phyloP scores from a whole-genome alignment of 35 echinoderm and acorn worm genomes.

The Strongylocentrotus purpuratus region DNA sequence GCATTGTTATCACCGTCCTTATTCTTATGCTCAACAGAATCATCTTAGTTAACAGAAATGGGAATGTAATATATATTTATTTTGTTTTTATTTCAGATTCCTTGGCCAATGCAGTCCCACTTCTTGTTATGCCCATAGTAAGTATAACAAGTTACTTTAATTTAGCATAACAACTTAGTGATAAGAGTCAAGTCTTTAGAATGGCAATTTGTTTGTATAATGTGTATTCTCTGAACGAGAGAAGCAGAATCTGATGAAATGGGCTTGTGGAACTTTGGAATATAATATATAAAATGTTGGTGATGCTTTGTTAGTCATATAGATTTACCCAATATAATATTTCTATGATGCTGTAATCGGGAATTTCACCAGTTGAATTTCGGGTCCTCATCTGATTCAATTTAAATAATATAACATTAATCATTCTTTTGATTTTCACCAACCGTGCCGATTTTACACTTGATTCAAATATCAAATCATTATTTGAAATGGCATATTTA shows the following conservation, averaged over 20 bases:
- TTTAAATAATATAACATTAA: no score
- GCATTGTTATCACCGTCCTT: no score
- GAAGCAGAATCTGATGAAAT: background rate
- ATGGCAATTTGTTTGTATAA: background rate
- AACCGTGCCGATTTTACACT: no score
- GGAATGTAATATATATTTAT: no score
- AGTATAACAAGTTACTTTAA: background rate
- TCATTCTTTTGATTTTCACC: no score
- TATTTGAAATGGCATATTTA: no score
- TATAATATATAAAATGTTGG: background rate
- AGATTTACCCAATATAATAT: background rate
- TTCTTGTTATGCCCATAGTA: slow-evolving; percentile 57
- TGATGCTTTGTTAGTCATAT: no score
- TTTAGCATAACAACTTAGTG: no score
- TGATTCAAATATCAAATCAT: no score
- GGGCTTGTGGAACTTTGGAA: background rate
- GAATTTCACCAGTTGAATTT: background rate
- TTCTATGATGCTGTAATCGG: background rate
- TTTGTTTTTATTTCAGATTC: slow-evolving; percentile 40
- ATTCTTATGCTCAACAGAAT: no score
- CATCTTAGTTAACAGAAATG: no score
- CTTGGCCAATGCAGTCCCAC: slow-evolving; percentile 48
- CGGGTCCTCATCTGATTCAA: background rate
- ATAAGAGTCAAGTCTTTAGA: background rate
- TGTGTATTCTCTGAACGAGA: background rate